Percentiles rank a stretch among this genome's conserved stretches.
Evolutionary conservation across 1,140 invertebrate species (phyloP).

Genomic region (Meloidogyne floridensis): DNA sequence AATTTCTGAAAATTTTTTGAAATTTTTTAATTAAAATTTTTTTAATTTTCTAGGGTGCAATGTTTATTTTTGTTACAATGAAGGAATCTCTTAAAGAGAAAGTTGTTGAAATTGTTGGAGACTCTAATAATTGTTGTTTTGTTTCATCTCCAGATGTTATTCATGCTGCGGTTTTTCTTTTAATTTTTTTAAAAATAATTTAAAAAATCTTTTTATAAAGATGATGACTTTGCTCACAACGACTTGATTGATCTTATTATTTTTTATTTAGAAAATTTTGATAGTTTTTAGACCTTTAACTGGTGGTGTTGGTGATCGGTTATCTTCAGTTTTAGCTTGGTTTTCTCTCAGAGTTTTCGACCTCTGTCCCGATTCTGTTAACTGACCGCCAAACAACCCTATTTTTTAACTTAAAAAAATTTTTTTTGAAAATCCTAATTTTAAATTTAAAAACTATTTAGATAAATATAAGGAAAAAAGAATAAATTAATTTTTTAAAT

Average conservation of each 20-base stretch:
- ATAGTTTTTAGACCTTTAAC: background rate
- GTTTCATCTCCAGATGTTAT: constrained; percentile 55
- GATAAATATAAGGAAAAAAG: too few relatives aligned
- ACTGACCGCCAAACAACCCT: too few relatives aligned
- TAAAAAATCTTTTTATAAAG: background rate
- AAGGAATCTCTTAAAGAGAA: constrained; percentile 36
- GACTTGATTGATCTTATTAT: background rate
- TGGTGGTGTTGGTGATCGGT: too few relatives aligned
- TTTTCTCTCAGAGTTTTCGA: too few relatives aligned
- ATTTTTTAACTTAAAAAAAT: too few relatives aligned
- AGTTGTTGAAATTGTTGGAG: constrained; percentile 33
- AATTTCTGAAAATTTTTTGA: background rate
- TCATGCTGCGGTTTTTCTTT: constrained; percentile 39
- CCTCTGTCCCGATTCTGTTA: too few relatives aligned
- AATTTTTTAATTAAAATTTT: background rate
- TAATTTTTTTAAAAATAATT: background rate
- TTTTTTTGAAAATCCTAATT: too few relatives aligned
- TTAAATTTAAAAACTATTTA: too few relatives aligned
- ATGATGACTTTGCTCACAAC: constrained; percentile 25
- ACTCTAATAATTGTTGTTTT: constrained; percentile 36
- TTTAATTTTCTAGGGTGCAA: constrained; percentile 42
- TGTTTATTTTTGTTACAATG: constrained; percentile 46
- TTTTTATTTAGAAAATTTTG: background rate
- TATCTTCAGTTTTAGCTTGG: too few relatives aligned
- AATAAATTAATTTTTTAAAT: too few relatives aligned